Base-by-base conservation (phyloP, 2,888 invertebrate genomes). In the Drosophila nr. perissopoda region DNA sequence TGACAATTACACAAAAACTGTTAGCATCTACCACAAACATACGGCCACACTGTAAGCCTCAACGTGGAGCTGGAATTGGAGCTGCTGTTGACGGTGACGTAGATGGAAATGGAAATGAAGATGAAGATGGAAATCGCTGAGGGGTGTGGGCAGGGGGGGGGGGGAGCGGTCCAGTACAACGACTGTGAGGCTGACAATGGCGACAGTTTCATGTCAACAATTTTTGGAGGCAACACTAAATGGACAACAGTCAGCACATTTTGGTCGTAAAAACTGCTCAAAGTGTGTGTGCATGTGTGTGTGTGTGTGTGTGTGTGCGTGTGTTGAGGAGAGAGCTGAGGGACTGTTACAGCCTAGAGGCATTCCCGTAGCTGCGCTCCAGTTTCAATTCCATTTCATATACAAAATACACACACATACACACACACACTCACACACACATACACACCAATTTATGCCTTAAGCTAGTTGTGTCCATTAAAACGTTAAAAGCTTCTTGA, bases 401-500 rank as follows among this genome's bases (percentile, higher is more conserved):
- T 45, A 45, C 45, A 45, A 45, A 25, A 45, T 45, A 45, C 21
- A 21, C 42, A 6, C 11, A 6, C n/a, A n/a, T 5, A 40, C 42
- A 21, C 21, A 11, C n/a, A 11, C 42, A 11, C 5, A 40, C 40
- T 10, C n/a, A 21, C 42, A 5, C n/a, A 21, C 21, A 6, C 13
- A 21, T 25, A 13, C 36, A 25, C 27, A 27, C 5, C 40, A 48
- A 16, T 38, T 54, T 40, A 34, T 34, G 64, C 38, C 65, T 33
- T 29, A 45, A 36, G 67, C 83, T 81, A 68, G 68, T 25, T 54
- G 54, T 81, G 79, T 81, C 89, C 89, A 85, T 85, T 85, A 89
- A 85, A 89, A 89, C 87, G 87, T 84, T 89, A 85, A 85, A 89
- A 85, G 85, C 89, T 89, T 87, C 85, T 89, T 82, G 89, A 89